Conservation (phyloP, 2,797 vertebrate genomes). For the Thunnus albacares region DNA sequence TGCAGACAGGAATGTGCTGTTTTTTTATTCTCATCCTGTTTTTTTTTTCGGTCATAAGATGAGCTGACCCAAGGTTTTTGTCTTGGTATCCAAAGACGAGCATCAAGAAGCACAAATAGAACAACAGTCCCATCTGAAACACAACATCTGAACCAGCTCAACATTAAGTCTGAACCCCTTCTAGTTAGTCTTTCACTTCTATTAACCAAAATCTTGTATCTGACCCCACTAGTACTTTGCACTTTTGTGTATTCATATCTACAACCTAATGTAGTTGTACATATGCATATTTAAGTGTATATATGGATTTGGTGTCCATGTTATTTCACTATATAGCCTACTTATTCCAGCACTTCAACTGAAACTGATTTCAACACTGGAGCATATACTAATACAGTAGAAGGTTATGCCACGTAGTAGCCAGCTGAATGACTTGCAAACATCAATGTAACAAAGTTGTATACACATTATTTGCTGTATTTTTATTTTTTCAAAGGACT, state of each 20-base stretch:
- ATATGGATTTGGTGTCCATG: constrained; percentile 62
- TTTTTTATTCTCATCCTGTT: constrained; percentile 37
- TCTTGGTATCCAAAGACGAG: constrained; percentile 54
- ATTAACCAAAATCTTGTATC: constrained; percentile 47
- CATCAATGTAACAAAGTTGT: constrained; percentile 63
- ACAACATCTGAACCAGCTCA: constrained; percentile 32
- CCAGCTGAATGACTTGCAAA: constrained; percentile 49
- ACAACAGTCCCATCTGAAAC: neutral
- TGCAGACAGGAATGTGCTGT: constrained; percentile 52
- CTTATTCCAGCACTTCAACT: constrained; percentile 58
- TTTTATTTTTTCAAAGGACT: constrained; percentile 54
- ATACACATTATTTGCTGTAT: constrained; percentile 66
- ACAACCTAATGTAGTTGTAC: constrained; percentile 62
- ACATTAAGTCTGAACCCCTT: neutral
- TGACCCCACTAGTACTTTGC: constrained; percentile 43
- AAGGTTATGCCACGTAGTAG: constrained; percentile 57
- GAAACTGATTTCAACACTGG: constrained; percentile 56
- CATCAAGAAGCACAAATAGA: constrained; percentile 63
- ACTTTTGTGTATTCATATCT: constrained; percentile 70
- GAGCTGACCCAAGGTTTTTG: neutral
- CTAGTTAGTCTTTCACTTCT: neutral
- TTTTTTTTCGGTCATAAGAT: neutral
- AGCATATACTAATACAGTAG: constrained; percentile 35
- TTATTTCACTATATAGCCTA: constrained; percentile 64
- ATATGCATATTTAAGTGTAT: constrained; percentile 68